Evolutionary conservation across 2,797 vertebrate genomes (phyloP).

Genomic region (Falco columbarius): DNA sequence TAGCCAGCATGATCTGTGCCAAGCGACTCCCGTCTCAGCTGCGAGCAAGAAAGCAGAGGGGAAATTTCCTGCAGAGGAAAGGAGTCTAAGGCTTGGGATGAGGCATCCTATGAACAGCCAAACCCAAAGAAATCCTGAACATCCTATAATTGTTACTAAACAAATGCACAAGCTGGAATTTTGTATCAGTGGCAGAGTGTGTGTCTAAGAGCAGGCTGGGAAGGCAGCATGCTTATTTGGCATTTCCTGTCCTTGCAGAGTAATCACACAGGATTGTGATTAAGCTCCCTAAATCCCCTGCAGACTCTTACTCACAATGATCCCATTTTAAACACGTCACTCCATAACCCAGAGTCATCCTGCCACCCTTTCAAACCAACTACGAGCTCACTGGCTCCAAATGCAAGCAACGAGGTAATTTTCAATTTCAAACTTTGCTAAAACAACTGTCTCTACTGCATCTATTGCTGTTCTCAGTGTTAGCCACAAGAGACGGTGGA

Average conservation of each 20-base stretch:
- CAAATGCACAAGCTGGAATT: background rate
- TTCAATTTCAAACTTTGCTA: background rate
- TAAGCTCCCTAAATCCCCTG: conserved; percentile 64
- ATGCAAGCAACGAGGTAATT: background rate
- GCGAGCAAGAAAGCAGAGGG: background rate
- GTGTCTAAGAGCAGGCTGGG: background rate
- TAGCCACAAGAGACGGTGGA: background rate
- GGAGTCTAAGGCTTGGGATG: background rate
- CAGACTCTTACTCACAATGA: conserved; percentile 52
- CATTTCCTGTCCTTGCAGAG: conserved; percentile 47
- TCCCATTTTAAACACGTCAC: conserved; percentile 39
- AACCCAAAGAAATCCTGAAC: background rate
- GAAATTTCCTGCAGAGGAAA: background rate
- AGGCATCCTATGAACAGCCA: background rate
- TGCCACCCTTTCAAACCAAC: conserved; percentile 19
- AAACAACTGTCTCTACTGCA: background rate
- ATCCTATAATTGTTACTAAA: background rate
- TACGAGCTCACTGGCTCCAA: background rate
- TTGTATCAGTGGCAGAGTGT: background rate
- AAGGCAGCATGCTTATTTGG: conserved; percentile 31
- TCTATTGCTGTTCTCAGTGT: background rate
- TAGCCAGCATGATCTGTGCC: background rate
- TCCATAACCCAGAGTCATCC: background rate
- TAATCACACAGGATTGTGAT: conserved; percentile 35
- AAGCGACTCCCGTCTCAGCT: background rate